Evolutionary conservation across 37 sponge, comb jelly and placozoan species (phyloP).

Genomic region (Agelas oroides): DNA sequence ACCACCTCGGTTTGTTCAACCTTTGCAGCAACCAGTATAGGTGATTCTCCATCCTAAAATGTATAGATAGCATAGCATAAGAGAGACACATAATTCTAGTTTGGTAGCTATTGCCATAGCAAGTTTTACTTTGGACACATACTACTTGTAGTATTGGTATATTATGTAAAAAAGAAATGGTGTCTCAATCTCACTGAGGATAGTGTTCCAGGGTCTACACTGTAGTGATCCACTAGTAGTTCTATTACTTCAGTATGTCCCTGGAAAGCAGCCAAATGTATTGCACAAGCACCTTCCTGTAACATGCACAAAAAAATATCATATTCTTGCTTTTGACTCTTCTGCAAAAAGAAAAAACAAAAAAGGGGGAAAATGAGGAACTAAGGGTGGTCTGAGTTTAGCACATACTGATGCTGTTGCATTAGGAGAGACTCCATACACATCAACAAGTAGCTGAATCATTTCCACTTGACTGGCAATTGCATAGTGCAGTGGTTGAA

Average conservation of each 20-base stretch:
- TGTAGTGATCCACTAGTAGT: constrained; percentile 21
- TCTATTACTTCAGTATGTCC: constrained; percentile 7
- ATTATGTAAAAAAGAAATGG: neutral
- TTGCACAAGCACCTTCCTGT: no score
- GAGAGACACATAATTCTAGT: no score
- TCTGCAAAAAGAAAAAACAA: no score
- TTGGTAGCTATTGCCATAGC: no score
- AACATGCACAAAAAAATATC: no score
- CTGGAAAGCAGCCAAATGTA: constrained; percentile 14
- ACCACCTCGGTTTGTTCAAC: neutral
- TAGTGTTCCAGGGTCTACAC: neutral
- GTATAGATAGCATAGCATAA: neutral
- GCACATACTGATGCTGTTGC: neutral
- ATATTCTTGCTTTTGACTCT: no score
- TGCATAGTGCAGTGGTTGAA: constrained; percentile 26
- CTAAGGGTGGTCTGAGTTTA: no score
- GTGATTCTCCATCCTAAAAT: constrained; percentile 2
- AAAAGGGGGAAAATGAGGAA: no score
- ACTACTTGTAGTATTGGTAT: no score
- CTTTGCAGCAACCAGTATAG: constrained; percentile 9
- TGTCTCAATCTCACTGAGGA: neutral
- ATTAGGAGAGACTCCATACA: neutral
- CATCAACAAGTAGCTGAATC: constrained; percentile 7
- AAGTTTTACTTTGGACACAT: neutral
- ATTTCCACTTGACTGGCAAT: neutral